phyloP scores from a whole-genome alignment of 2,888 invertebrate genomes.

The Prenolepis imparis region DNA sequence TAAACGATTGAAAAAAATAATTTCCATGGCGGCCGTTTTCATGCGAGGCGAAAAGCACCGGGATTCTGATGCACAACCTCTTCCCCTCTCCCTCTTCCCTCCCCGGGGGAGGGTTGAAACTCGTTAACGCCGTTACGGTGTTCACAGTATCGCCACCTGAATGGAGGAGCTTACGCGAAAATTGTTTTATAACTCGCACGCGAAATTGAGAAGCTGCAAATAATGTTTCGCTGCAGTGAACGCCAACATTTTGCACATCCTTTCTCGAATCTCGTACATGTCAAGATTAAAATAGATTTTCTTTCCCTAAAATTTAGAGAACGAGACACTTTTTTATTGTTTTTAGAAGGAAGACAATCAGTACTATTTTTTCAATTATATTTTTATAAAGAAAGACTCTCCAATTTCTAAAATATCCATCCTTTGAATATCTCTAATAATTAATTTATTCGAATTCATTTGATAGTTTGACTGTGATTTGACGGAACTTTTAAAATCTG shows the following conservation, averaged over 20 bases:
- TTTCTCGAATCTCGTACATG: neutral
- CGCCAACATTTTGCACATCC: conserved; percentile 10
- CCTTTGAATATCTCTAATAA: neutral
- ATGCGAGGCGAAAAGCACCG: conserved; percentile 61
- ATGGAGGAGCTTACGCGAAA: conserved; percentile 67
- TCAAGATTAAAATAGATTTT: conserved; percentile 9
- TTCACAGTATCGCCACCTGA: conserved; percentile 66
- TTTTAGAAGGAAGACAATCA: neutral
- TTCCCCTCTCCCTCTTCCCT: neutral
- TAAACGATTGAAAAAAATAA: conserved; percentile 58
- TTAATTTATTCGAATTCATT: neutral
- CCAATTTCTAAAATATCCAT: neutral
- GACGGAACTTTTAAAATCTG: neutral
- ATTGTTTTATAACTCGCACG: conserved; percentile 63
- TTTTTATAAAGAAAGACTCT: neutral
- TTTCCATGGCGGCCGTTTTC: conserved; percentile 34
- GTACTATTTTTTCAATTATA: neutral
- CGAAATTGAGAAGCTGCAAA: conserved; percentile 64
- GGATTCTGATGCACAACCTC: conserved; percentile 60
- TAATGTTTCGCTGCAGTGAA: conserved; percentile 61
- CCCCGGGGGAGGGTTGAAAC: conserved; percentile 60
- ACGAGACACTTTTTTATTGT: neutral
- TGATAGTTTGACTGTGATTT: neutral
- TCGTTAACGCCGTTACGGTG: conserved; percentile 72
- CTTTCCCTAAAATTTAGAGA: neutral